Base-by-base conservation (phyloP, 2,888 invertebrate species). In the Petrolisthes cinctipes region DNA sequence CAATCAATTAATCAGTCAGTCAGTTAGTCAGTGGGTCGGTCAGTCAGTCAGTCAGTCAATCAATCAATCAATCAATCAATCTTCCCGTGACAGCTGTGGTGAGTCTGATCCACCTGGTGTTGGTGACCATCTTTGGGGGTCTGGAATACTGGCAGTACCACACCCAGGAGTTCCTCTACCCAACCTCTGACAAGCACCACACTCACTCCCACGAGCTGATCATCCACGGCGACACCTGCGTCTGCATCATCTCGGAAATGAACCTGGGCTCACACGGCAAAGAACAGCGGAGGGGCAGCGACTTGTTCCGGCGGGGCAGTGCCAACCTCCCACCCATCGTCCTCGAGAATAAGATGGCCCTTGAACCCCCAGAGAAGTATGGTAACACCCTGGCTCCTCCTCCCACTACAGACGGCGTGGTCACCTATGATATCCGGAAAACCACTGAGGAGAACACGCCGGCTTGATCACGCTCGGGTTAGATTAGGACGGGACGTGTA, bases 121-220 rank as follows among this genome's bases (percentile, higher is more conserved):
- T 84, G 53, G 61, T 84, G 17, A 61, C 78, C 5, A 5, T 84
- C 56, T 84, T 84, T 53, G 84, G 84, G 0, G 78, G 53, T 1
- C 68, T 84, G 54, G 84, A 84, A 54, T 84, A 84, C 79, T 84
- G 84, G 84, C 79, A 84, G 20, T 84, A 84, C 79, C 84, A 84
- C 84, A 84, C 84, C 2, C 53, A 20, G 20, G 84, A 84, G 68
- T 84, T 84, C 79, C 23, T 84, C 1, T 37, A 57, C 20, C 84
- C 84, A 5, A 84, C 66, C 79, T 78, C 84, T 0, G 84, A 84
- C 79, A 84, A 84, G 23, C 84, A 84, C 84, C 84, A 84, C 68
- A 51, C 37, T 1, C 84, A 84, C 84, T 51, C 78, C 79, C 84
- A 84, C 79, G 84, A 84, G 54, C 84, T 84, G 61, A 84, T 84